Evolutionary conservation across 2,888 invertebrate species (phyloP).

Genomic region (Leucozona laternaria): DNA sequence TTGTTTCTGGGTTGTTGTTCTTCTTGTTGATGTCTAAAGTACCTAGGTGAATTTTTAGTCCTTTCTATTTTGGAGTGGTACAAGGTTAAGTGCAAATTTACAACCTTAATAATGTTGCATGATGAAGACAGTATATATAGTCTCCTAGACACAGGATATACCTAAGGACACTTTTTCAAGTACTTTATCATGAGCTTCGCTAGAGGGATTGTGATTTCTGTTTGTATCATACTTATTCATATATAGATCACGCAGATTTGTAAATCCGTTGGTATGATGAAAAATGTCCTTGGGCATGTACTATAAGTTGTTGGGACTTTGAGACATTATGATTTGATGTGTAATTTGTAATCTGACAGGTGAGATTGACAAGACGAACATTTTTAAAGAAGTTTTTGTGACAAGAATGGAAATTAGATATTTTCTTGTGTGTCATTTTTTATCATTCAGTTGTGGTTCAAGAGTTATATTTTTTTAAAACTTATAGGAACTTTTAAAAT

Average conservation of each 20-base stretch:
- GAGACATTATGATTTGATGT: constrained; percentile 8
- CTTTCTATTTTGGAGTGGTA: not conserved
- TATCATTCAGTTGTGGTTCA: not conserved
- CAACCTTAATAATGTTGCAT: constrained; percentile 49
- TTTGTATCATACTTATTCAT: not conserved
- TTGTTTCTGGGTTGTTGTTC: not conserved
- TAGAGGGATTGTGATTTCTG: constrained; percentile 16
- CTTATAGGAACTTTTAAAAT: too few relatives aligned
- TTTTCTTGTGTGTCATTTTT: constrained; percentile 1
- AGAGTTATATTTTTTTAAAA: too few relatives aligned
- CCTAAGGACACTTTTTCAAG: not conserved
- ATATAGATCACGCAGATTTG: not conserved
- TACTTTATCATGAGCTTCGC: not conserved
- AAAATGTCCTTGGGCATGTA: constrained; percentile 44
- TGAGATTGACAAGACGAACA: not conserved
- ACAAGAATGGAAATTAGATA: constrained; percentile 7
- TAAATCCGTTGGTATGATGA: not conserved
- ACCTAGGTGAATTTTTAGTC: constrained; percentile 24
- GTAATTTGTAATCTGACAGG: constrained; percentile 14
- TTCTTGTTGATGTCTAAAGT: constrained; percentile 8
- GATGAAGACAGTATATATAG: constrained; percentile 12
- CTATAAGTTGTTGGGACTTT: not conserved
- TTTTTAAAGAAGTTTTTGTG: not conserved
- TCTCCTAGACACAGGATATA: not conserved
- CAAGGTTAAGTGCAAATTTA: constrained; percentile 62